Percentiles rank a stretch among this genome's conserved stretches.
These are phyloP conservation scores for Channa maculata DNA, from an alignment of 2,113 vertebrate species.

Conservation along the genomic window DNA sequence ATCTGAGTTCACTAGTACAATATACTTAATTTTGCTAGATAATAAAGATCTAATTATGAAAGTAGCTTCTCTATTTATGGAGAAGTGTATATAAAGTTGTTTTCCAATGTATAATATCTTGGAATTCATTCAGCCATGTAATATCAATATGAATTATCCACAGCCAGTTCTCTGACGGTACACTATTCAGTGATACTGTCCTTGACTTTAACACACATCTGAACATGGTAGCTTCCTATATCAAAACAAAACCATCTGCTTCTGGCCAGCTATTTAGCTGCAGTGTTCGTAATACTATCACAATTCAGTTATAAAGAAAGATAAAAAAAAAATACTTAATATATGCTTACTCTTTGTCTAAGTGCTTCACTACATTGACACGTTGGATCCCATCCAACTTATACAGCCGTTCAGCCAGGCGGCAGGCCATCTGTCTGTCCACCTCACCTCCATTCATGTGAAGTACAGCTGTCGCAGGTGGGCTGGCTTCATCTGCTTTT, in stretches of 20 bases:
- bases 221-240: too few relatives aligned
- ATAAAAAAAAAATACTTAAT: background rate
- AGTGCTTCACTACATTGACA: slow-evolving; percentile 82
- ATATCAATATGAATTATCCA: background rate
- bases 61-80: background rate
- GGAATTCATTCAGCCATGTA: too few relatives aligned
- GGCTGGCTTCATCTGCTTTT: slow-evolving; percentile 39
- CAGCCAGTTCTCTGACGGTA: background rate
- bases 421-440: slow-evolving; percentile 70
- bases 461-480: background rate
- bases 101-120: too few relatives aligned
- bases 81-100: too few relatives aligned
- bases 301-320: background rate
- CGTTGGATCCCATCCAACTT: slow-evolving; percentile 78
- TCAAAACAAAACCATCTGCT: background rate
- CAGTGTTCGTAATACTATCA: background rate
- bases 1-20: background rate
- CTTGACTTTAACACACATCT: background rate
- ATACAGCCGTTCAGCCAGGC: slow-evolving; percentile 79
- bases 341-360: slow-evolving; percentile 85
- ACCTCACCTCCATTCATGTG: slow-evolving; percentile 60
- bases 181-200: background rate
- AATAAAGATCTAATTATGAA: background rate
- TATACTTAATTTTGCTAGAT: background rate
- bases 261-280: background rate